Conservation (phyloP, 2,797 vertebrate species). For the Coluber constrictor region DNA sequence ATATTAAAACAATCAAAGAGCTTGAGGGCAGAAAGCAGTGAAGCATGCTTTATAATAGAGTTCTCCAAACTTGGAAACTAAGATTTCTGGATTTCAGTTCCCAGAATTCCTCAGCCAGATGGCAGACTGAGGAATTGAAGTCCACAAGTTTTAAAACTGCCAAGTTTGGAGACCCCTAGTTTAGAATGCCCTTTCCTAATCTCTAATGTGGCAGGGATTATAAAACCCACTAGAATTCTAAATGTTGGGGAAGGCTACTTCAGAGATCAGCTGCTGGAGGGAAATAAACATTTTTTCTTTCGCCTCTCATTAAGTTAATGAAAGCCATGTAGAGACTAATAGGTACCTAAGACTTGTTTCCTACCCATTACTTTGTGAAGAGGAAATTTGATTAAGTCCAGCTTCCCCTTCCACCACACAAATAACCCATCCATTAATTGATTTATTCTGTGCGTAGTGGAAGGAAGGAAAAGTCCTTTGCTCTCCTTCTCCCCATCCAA, state of each 20-base stretch:
- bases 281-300: neutral
- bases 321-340: too few species aligned
- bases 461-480: neutral
- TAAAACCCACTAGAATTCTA: neutral
- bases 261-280: neutral
- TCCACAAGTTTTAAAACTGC: neutral
- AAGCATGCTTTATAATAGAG: neutral
- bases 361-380: neutral
- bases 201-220: neutral
- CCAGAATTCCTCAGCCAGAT: neutral
- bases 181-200: neutral
- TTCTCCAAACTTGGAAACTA: neutral
- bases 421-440: neutral
- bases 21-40: neutral
- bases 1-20: neutral
- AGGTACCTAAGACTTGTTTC: neutral
- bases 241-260: neutral
- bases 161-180: neutral
- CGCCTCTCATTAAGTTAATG: neutral
- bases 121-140: neutral
- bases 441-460: neutral
- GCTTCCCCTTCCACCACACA: neutral
- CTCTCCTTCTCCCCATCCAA: neutral
- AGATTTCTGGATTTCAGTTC: neutral
- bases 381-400: neutral